Conservation (phyloP, 2,888 invertebrate species). For the Endomychus coccineus region DNA sequence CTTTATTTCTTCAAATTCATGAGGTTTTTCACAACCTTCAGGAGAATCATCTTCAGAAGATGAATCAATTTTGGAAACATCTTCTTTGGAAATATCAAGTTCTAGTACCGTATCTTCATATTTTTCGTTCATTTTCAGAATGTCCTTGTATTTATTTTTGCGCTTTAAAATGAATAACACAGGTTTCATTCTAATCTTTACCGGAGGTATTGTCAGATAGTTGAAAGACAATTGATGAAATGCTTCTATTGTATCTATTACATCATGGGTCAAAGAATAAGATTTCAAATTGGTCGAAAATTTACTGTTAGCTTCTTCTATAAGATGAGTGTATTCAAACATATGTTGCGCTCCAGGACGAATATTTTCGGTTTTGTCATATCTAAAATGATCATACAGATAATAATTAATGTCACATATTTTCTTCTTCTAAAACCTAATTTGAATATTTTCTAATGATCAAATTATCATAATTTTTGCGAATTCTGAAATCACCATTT, state of each 20-base stretch:
- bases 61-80: too few relatives aligned
- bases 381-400: constrained; percentile 54
- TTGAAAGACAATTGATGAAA: constrained; percentile 77
- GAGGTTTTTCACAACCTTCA: constrained; percentile 20
- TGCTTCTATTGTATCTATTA: constrained; percentile 70
- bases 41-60: too few relatives aligned
- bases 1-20: constrained; percentile 1
- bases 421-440: too few relatives aligned
- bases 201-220: constrained; percentile 68
- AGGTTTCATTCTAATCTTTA: constrained; percentile 75
- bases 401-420: too few relatives aligned
- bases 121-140: constrained; percentile 33
- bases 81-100: too few relatives aligned
- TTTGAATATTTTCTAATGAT: too few relatives aligned
- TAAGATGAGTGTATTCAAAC: constrained; percentile 66
- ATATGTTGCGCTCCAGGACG: constrained; percentile 57
- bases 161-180: constrained; percentile 71
- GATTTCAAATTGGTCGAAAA: constrained; percentile 66
- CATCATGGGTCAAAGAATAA: constrained; percentile 64
- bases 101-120: constrained; percentile 4
- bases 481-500: too few relatives aligned
- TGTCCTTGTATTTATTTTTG: constrained; percentile 51
- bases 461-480: too few relatives aligned
- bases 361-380: constrained; percentile 75
- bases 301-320: constrained; percentile 77